Evolutionary conservation across 2,888 invertebrate species (phyloP).

Genomic region (Spilosoma lubricipeda): DNA sequence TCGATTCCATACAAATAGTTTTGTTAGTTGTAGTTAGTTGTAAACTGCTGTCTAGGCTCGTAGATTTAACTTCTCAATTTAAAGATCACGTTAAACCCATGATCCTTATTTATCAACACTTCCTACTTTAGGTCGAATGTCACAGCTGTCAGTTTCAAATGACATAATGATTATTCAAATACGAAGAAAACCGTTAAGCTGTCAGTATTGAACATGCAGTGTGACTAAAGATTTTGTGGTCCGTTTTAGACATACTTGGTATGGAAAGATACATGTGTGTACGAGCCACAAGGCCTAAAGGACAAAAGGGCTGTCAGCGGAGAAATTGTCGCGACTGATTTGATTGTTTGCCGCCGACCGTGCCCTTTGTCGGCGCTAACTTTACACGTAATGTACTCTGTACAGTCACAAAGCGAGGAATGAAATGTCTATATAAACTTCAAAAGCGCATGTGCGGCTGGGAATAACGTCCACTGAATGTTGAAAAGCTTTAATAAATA

Average conservation of each 20-base stretch:
- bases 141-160: constrained; percentile 13
- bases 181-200: constrained; percentile 39
- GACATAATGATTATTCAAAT: constrained; percentile 39
- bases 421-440: constrained; percentile 61
- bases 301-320: constrained; percentile 58
- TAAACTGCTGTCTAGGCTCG: neutral
- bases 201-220: constrained; percentile 31
- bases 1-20: neutral
- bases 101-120: constrained; percentile 14
- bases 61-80: neutral
- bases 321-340: constrained; percentile 77
- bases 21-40: too few relatives aligned
- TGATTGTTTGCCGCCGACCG: constrained; percentile 72
- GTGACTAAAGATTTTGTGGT: constrained; percentile 51
- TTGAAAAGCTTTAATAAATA: neutral
- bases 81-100: neutral
- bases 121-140: constrained; percentile 20
- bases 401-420: constrained; percentile 49
- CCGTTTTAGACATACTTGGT: constrained; percentile 54
- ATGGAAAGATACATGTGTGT: constrained; percentile 3
- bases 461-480: constrained; percentile 33
- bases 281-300: constrained; percentile 47
- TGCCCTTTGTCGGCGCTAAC: constrained; percentile 72
- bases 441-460: constrained; percentile 54
- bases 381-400: constrained; percentile 33